Percentiles rank a stretch among this genome's conserved stretches.
phyloP scores from a whole-genome alignment of 2,113 vertebrate genomes.

The Malaclemys terrapin region DNA sequence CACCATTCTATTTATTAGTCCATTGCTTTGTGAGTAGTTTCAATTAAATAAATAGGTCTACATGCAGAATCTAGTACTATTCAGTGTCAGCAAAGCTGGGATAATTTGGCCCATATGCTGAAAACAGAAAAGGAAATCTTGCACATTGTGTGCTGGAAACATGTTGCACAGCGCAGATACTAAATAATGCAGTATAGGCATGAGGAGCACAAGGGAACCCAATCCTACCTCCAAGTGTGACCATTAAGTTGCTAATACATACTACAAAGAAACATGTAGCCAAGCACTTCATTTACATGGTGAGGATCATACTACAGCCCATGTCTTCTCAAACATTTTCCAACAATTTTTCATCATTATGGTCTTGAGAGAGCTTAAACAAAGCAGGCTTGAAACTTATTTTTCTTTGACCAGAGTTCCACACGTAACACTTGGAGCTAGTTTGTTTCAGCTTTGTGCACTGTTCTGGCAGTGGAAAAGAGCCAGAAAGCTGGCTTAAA shows the following conservation, averaged over 20 bases:
- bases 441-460: background rate
- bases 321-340: background rate
- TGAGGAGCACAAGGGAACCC: background rate
- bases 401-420: background rate
- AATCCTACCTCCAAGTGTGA: rapidly evolving
- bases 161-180: too few species aligned
- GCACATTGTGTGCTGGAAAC: background rate
- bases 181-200: too few species aligned
- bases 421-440: background rate
- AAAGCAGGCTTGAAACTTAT: background rate
- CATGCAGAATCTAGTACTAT: background rate
- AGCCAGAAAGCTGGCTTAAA: background rate
- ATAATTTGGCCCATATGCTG: background rate
- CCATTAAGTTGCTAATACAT: background rate
- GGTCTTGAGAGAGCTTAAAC: background rate
- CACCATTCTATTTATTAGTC: background rate
- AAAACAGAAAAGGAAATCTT: background rate
- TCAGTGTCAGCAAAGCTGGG: background rate
- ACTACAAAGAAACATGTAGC: background rate
- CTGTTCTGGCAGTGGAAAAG: background rate
- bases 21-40: background rate
- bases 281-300: background rate
- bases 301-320: background rate
- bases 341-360: background rate
- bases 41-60: background rate